Evolutionary conservation across 92 coral and sea anemone genomes (phyloP).

Genomic region (Ricordea florida): DNA sequence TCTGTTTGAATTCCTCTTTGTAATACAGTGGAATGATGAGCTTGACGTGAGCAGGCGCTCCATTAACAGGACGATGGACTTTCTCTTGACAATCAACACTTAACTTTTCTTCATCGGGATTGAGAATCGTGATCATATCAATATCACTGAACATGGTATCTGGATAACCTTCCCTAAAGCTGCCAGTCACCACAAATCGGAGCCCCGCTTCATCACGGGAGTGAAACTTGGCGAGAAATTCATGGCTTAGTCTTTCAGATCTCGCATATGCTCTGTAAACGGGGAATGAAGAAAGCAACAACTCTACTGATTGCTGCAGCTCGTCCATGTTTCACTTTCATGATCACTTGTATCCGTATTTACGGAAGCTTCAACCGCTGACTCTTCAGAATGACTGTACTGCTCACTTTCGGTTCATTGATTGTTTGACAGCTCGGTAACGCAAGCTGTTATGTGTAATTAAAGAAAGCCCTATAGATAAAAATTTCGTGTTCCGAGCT

Average conservation of each 20-base stretch:
- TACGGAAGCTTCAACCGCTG: too few species aligned
- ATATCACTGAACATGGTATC: not conserved
- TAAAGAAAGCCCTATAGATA: too few species aligned
- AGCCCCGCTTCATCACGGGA: not conserved
- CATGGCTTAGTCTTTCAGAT: not conserved
- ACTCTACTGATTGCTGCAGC: too few species aligned
- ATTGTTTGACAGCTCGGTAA: too few species aligned
- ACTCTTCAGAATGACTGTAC: too few species aligned
- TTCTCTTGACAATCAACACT: not conserved
- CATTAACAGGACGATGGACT: not conserved
- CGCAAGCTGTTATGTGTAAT: too few species aligned
- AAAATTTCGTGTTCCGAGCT: too few species aligned
- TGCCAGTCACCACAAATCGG: not conserved
- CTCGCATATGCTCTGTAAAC: not conserved
- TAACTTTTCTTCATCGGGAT: not conserved
- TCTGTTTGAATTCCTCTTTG: not conserved
- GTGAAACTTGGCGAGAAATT: not conserved
- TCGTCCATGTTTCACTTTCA: too few species aligned
- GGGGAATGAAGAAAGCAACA: constrained; percentile 4
- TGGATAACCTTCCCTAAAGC: constrained; percentile 19
- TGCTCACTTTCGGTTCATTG: too few species aligned
- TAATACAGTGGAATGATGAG: constrained; percentile 10
- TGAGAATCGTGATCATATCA: not conserved
- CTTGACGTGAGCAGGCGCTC: constrained; percentile 26
- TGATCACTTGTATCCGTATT: too few species aligned